These are phyloP conservation scores for Plodia interpunctella DNA, from an alignment of 1,140 invertebrate species.

Conservation along the genomic window DNA sequence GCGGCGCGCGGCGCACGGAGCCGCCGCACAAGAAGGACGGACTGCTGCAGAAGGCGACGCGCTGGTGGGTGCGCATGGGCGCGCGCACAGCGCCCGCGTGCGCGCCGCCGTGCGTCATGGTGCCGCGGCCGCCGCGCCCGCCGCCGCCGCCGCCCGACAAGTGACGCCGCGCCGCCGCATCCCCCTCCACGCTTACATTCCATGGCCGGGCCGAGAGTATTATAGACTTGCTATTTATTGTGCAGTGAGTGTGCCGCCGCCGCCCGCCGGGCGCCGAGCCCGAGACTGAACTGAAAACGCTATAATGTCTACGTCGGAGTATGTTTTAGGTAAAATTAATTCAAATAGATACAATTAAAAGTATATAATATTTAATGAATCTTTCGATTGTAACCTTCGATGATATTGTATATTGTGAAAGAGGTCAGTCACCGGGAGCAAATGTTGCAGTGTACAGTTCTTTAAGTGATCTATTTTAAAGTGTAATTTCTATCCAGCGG, in stretches of 20 bases:
- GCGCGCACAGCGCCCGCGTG: slow-evolving; percentile 47
- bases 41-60: slow-evolving; percentile 69
- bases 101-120: slow-evolving; percentile 64
- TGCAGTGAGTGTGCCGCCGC: slow-evolving; percentile 44
- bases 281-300: slow-evolving; percentile 74
- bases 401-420: slow-evolving; percentile 68
- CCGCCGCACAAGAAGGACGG: slow-evolving; percentile 61
- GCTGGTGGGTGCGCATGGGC: slow-evolving; percentile 67
- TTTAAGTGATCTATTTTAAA: slow-evolving; percentile 69
- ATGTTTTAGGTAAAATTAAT: slow-evolving; percentile 76
- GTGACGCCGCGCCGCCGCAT: slow-evolving; percentile 32
- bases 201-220: slow-evolving; percentile 50
- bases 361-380: slow-evolving; percentile 73
- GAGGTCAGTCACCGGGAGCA: slow-evolving; percentile 62
- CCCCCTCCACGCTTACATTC: slow-evolving; percentile 18
- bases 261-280: slow-evolving; percentile 45
- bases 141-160: slow-evolving; percentile 60
- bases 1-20: slow-evolving; percentile 31
- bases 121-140: slow-evolving; percentile 56
- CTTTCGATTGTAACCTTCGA: slow-evolving; percentile 67
- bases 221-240: slow-evolving; percentile 76
- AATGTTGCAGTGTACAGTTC: slow-evolving; percentile 68
- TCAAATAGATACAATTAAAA: slow-evolving; percentile 74
- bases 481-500: slow-evolving; percentile 71
- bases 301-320: slow-evolving; percentile 70